Evolutionary conservation across 2,888 invertebrate genomes (phyloP).

Genomic region (Brachyptera risi): DNA sequence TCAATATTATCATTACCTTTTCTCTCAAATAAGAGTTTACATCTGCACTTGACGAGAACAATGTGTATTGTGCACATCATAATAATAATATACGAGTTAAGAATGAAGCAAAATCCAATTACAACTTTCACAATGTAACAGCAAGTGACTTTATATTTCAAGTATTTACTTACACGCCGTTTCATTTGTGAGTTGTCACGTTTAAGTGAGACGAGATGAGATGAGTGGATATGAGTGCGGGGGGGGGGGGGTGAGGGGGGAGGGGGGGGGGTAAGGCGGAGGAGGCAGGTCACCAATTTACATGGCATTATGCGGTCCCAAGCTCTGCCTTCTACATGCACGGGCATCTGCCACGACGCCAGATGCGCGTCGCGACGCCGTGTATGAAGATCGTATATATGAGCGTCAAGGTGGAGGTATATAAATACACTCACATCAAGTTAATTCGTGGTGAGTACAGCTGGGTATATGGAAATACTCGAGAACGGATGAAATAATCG

Average conservation of each 20-base stretch:
- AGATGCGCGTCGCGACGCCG: not conserved
- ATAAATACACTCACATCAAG: not conserved
- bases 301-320: constrained; percentile 12
- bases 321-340: not conserved
- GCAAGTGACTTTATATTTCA: constrained; percentile 7
- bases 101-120: constrained; percentile 14
- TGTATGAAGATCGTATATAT: not conserved
- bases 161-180: constrained; percentile 15
- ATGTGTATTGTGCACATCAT: too few species aligned
- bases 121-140: constrained; percentile 14
- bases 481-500: too few species aligned
- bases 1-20: too few species aligned
- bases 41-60: too few species aligned
- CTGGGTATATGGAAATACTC: too few species aligned
- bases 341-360: constrained; percentile 1
- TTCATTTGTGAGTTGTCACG: constrained; percentile 17
- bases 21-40: too few species aligned
- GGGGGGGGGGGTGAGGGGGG: not conserved
- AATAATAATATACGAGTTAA: not conserved
- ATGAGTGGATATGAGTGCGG: not conserved
- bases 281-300: constrained; percentile 14
- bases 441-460: not conserved
- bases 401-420: not conserved
- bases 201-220: not conserved
- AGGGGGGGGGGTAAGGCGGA: not conserved